phyloP scores from a whole-genome alignment of 2,888 invertebrate genomes.

The Dendrolimus pini region DNA sequence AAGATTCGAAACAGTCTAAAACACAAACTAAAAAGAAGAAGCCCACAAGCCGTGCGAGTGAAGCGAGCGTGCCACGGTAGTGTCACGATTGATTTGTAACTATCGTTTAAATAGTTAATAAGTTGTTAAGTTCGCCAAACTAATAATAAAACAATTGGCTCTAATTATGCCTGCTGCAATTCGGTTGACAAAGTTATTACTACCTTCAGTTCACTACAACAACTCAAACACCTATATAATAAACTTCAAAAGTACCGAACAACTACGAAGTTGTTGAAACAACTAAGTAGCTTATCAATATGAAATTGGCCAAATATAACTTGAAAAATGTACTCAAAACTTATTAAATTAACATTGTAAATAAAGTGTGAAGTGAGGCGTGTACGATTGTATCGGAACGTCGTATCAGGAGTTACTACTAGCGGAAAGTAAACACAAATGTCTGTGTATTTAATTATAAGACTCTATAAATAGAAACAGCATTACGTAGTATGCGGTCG shows the following conservation, averaged over 20 bases:
- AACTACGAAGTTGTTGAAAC: neutral
- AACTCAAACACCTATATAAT: no score
- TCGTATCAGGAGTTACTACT: conserved; percentile 32
- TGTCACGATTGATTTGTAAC: no score
- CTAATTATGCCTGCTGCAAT: no score
- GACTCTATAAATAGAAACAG: conserved; percentile 64
- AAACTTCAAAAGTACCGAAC: neutral
- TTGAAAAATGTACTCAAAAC: neutral
- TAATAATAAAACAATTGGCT: no score
- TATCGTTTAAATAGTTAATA: no score
- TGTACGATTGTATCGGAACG: neutral
- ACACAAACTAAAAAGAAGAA: no score
- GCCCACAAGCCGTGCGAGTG: no score
- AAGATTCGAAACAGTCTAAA: no score
- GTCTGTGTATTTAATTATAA: conserved; percentile 66
- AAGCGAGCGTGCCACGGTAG: no score
- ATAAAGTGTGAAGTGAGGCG: neutral
- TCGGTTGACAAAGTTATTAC: no score
- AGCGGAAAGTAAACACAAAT: conserved; percentile 56
- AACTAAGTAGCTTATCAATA: neutral
- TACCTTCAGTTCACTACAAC: no score
- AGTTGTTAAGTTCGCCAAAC: no score
- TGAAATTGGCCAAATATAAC: neutral
- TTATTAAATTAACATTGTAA: neutral
- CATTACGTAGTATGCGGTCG: conserved; percentile 68